Base-by-base conservation (phyloP, 2,113 vertebrate species). In the Elephantulus edwardii region DNA sequence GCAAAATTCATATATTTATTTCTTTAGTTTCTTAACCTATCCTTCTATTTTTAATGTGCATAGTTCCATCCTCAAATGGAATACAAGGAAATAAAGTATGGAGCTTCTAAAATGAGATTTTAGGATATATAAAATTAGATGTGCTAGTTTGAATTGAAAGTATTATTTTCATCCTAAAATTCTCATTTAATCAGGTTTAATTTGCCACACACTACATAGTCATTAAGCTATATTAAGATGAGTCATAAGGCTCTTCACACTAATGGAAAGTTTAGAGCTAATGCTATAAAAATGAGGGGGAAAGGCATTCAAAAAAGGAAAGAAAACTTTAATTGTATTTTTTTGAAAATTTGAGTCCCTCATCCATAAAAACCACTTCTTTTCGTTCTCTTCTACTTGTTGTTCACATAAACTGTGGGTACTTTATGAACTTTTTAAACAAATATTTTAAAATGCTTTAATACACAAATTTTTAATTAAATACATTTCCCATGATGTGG, bases 101-200 rank as follows among this genome's bases (percentile, higher is more conserved):
- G 83, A 42, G 0, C 46, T 92, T 96, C 95, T 91, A 90, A 72
- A 84, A 14, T 42, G 78, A 93, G 2, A 12, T 50, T 60, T 94
- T 92, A 14, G 17, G 5, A 76, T 86, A 40, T 89, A 50, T 50
- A 89, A 92, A 66, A 54, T 91, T 30, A 87, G 58, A 85, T 24
- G 44, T 80, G 44, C 56, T 86, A 78, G 58, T 48, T 93, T 94
- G 89, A 94, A 94, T 88, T 72, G n/a, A 40, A 89, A 91, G 11
- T 92, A 91, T 92, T 86, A 93, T 30, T 95, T 78, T 95, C 94
- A n/a, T 42, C 44, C 30, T 90, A 56, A 96, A 95, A 93, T 90
- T 70, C 0, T 95, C 93, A 94, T 83, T n/a, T 94, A 96, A 91
- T 96, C 42, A 91, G 11, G 58, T 89, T 62, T 74, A 94, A 91